Base-by-base conservation (phyloP, 37 sponge, comb jelly and placozoan species). In the Agelas oroides region DNA sequence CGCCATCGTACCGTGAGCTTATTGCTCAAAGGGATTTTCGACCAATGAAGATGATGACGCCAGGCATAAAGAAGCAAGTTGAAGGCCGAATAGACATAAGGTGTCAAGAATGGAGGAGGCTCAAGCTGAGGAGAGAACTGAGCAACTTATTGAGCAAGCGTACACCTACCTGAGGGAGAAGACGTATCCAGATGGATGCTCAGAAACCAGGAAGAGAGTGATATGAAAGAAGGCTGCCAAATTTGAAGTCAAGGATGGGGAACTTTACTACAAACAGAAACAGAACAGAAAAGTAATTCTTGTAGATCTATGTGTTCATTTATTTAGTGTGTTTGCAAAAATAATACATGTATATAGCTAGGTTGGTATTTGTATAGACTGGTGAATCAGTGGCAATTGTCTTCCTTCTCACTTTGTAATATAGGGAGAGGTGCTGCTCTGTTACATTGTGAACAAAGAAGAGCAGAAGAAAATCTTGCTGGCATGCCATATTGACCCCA, bases 401-500 rank as follows among this genome's bases (percentile, higher is more conserved):
- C 46, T 46, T 46, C 46, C 46, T 12, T 46, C 6, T 46, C 46
- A 46, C 46, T 8, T 46, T 46, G 46, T 46, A 46, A 46, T 12
- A 46, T 46, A 80, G 65, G 53, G 27, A 31, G 65, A 65, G 32
- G 67, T 72, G 61, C 83, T 82, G 64, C 58, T 64, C 20, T 35
- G 66, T 35, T 84, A 65, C 69, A 76, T 74, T 18, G 32, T 76
- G 36, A 76, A 12, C 19, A n/a, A 34, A 30, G 60, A 71, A 58
- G 77, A 77, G 41, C 76, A 40, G 41, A 36, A 78, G 86, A 63
- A 76, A 46, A 77, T 76, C 34, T 39, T 85, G 30, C 83, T 40
- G 24, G 77, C 86, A 37, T 85, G 86, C 53, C 86, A 85, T 52
- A 53, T 85, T 37, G 86, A 85, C 82, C 57, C 86, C 54, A 85